A percentile compares a stretch with the other conserved stretches of the same genome.
Conservation (phyloP, 1,140 invertebrate genomes). For the Cardiocondyla obscurior region DNA sequence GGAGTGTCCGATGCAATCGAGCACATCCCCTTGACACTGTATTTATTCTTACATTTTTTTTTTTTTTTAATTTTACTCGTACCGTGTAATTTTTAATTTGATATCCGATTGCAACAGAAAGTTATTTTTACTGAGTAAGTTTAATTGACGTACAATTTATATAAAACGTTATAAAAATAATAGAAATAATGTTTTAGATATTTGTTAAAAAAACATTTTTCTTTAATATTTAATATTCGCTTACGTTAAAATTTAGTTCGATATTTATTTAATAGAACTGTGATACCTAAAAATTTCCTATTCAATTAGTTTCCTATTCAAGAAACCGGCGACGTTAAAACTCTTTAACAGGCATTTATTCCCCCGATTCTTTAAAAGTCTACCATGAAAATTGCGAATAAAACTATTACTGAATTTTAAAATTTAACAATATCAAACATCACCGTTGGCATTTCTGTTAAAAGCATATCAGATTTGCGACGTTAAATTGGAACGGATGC, state of each 20-base stretch:
- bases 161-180: not conserved
- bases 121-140: not conserved
- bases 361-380: no score
- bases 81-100: not conserved
- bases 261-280: not conserved
- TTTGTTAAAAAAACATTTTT: not conserved
- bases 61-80: no score
- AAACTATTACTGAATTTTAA: no score
- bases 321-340: no score
- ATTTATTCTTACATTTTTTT: conserved; percentile 21
- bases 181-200: not conserved
- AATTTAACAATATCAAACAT: no score
- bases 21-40: not conserved
- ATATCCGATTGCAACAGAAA: not conserved
- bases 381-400: no score
- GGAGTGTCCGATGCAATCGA: conserved; percentile 41
- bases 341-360: no score
- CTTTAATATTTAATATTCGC: not conserved
- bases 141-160: not conserved
- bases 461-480: no score
- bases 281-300: not conserved
- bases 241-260: not conserved
- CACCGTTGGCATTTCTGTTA: no score
- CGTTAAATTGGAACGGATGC: no score
- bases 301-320: no score